Percentiles rank a stretch among this genome's conserved stretches.
Evolutionary conservation across 2,113 vertebrate genomes (phyloP).

Genomic region (Corynorhinus townsendii): DNA sequence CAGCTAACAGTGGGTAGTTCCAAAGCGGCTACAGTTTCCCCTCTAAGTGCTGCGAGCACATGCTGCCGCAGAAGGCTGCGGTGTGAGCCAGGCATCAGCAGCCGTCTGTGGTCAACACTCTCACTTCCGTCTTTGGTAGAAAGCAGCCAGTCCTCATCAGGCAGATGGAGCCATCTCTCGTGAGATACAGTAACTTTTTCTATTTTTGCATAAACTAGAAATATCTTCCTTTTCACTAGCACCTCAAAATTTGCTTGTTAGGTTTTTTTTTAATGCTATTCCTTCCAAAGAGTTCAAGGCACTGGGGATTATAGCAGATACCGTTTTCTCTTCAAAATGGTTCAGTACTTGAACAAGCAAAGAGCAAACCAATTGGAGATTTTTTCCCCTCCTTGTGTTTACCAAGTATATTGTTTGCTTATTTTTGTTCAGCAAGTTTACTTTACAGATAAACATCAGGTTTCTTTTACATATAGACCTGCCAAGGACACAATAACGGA

Average conservation of each 20-base stretch:
- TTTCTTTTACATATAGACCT: slow-evolving; percentile 8
- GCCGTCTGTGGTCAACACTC: background rate
- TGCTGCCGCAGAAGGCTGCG: background rate
- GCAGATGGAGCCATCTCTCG: slow-evolving; percentile 23
- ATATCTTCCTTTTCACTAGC: slow-evolving; percentile 45
- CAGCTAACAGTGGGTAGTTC: slow-evolving; percentile 15
- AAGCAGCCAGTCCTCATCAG: slow-evolving; percentile 10
- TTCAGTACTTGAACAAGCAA: slow-evolving; percentile 22
- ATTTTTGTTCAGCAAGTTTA: slow-evolving; percentile 19
- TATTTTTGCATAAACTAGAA: slow-evolving; percentile 30
- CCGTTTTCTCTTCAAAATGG: background rate
- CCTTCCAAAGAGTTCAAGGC: slow-evolving; percentile 62
- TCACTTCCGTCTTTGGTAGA: slow-evolving; percentile 62
- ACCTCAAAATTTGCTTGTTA: slow-evolving; percentile 49
- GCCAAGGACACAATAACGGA: background rate
- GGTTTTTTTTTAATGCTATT: background rate
- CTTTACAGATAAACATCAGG: background rate
- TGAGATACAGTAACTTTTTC: background rate
- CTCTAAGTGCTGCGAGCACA: background rate
- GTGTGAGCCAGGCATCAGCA: background rate
- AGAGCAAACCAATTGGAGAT: slow-evolving; percentile 8
- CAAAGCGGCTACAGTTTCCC: background rate
- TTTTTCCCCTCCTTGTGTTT: background rate
- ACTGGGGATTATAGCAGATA: slow-evolving; percentile 58
- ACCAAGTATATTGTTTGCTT: slow-evolving; percentile 21